These are phyloP conservation scores for Allacma fusca DNA, from an alignment of 2,888 invertebrate genomes.

Conservation along the genomic window DNA sequence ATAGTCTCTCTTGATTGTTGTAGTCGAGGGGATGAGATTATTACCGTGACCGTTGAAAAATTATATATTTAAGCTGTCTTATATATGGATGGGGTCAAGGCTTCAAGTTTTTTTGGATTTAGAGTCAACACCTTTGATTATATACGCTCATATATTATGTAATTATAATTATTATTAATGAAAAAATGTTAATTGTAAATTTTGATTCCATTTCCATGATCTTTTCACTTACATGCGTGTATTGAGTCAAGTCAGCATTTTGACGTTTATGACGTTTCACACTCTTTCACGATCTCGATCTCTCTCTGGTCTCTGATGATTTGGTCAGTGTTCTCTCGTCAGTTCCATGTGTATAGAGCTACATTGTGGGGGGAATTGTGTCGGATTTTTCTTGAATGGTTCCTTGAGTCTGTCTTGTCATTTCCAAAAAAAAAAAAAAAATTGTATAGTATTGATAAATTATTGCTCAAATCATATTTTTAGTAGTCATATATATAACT, in stretches of 20 bases:
- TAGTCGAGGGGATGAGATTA: too few species aligned
- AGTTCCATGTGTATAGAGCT: background rate
- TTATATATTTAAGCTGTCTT: conserved; percentile 8
- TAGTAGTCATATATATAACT: too few species aligned
- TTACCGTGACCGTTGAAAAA: too few species aligned
- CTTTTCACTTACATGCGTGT: conserved; percentile 17
- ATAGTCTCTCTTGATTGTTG: too few species aligned
- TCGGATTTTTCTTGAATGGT: conserved; percentile 12
- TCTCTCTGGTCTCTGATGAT: conserved; percentile 20
- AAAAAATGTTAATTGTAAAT: background rate
- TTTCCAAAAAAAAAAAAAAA: too few species aligned
- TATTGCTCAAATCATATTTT: too few species aligned
- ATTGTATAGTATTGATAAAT: too few species aligned
- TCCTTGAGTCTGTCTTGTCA: background rate
- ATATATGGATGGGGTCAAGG: conserved; percentile 27
- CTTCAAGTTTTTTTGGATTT: background rate
- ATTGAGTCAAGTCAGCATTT: conserved; percentile 14
- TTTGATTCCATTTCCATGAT: conserved; percentile 19
- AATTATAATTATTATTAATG: too few species aligned
- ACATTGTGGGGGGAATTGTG: background rate
- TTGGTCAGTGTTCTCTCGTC: conserved; percentile 24
- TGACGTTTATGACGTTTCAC: conserved; percentile 8
- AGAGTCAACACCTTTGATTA: background rate
- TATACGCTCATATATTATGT: too few species aligned
- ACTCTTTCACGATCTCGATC: too few species aligned